Base-by-base conservation (phyloP, 2,797 vertebrate genomes). In the Argyrosomus regius region DNA sequence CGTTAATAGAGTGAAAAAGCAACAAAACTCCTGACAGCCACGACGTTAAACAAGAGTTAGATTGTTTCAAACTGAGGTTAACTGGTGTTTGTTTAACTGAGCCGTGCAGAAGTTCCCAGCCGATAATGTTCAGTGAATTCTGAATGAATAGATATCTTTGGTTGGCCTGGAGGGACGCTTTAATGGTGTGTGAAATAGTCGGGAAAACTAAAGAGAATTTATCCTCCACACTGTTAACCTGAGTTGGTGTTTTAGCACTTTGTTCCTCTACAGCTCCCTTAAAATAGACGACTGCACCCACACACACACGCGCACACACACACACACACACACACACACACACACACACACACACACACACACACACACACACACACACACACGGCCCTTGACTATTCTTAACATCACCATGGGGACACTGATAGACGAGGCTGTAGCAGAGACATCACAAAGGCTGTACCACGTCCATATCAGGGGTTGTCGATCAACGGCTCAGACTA, bases 371-470 rank as follows among this genome's bases (percentile, higher is more conserved):
- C 26, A 26, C 26, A 26, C 24, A n/a, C n/a, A n/a, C n/a, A n/a
- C n/a, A n/a, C n/a, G n/a, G 68, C 52, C 28, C 81, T 66, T 67
- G 1, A 52, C 83, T 88, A 68, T 75, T 85, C 74, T 64, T 22
- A 45, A 67, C 80, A 65, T 90, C 78, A 54, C 85, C 88, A 88
- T 84, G 80, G 84, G 53, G 62, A 93, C 77, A 3, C 43, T 13
- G 72, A 46, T 16, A 14, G 63, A 81, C 52, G 35, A n/a, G 2
- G 3, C 66, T 76, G 80, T 8, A 57, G 43, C 3, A 24, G 76
- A 43, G 50, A 74, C 82, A 64, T 75, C 69, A 72, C 67, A 50
- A n/a, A 18, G 64, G 45, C 68, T 41, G 54, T 1, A 5, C 16
- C 65, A 9, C 18, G n/a, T 48, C 82, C 78, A 60, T 72, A 59